These are phyloP conservation scores for Leptinotarsa undecemlineata DNA, from an alignment of 1,140 invertebrate species.

Conservation along the genomic window DNA sequence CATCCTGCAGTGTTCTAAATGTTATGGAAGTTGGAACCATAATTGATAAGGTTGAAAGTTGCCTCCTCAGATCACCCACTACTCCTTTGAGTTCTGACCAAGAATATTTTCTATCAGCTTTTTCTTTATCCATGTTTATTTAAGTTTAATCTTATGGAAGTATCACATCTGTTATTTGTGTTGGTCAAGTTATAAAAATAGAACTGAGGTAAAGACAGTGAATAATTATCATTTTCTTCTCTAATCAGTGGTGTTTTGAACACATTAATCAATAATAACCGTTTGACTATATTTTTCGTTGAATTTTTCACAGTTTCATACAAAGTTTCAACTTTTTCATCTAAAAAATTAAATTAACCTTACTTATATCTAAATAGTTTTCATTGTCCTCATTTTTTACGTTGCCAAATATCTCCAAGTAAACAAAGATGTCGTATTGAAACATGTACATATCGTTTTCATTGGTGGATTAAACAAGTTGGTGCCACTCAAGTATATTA, in stretches of 20 bases:
- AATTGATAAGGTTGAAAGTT: slow-evolving; percentile 74
- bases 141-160: neutral
- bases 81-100: slow-evolving; percentile 82
- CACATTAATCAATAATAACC: neutral
- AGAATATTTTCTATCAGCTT: slow-evolving; percentile 53
- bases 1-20: slow-evolving; percentile 77
- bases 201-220: slow-evolving; percentile 9
- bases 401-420: neutral
- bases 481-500: too few species aligned
- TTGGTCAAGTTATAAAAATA: slow-evolving; percentile 28
- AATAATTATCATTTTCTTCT: slow-evolving; percentile 5
- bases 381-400: neutral
- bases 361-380: slow-evolving; percentile 22
- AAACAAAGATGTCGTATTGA: too few species aligned
- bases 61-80: slow-evolving; percentile 80
- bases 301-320: slow-evolving; percentile 14
- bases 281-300: neutral
- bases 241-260: neutral
- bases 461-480: too few species aligned
- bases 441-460: too few species aligned
- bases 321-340: slow-evolving; percentile 31
- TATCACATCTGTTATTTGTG: slow-evolving; percentile 37
- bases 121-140: slow-evolving; percentile 34
- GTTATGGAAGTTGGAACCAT: slow-evolving; percentile 79
- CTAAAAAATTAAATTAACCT: slow-evolving; percentile 36